These are phyloP conservation scores for Osmerus mordax DNA, from an alignment of 2,113 vertebrate species.

Conservation along the genomic window DNA sequence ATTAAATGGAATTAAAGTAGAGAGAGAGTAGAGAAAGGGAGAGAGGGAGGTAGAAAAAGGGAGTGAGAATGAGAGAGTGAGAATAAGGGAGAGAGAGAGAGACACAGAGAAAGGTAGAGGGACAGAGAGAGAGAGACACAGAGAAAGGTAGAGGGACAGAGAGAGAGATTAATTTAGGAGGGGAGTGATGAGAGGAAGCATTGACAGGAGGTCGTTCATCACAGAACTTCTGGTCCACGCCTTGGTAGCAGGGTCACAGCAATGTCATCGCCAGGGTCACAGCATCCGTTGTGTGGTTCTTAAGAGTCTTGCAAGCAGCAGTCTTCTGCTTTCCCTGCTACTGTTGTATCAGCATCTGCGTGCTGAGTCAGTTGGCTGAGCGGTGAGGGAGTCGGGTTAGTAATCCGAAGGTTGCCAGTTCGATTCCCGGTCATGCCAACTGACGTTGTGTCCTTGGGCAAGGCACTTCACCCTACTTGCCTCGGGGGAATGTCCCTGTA, in stretches of 20 bases:
- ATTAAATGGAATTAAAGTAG: neutral
- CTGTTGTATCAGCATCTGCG: no score
- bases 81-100: neutral
- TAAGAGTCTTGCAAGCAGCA: no score
- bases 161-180: neutral
- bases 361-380: no score
- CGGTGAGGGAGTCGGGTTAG: no score
- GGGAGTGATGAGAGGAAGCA: neutral
- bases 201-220: slow-evolving; percentile 11
- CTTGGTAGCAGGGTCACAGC: neutral
- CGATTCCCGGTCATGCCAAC: no score
- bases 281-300: no score
- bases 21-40: neutral
- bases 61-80: neutral
- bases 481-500: no score
- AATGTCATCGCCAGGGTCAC: neutral
- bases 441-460: no score
- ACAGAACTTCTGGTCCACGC: slow-evolving; percentile 1
- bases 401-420: no score
- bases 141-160: neutral
- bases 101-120: neutral
- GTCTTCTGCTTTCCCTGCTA: no score
- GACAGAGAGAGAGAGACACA: neutral
- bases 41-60: neutral
- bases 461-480: no score